phyloP scores from a whole-genome alignment of 2,888 invertebrate genomes.

The Bellardia pandia region DNA sequence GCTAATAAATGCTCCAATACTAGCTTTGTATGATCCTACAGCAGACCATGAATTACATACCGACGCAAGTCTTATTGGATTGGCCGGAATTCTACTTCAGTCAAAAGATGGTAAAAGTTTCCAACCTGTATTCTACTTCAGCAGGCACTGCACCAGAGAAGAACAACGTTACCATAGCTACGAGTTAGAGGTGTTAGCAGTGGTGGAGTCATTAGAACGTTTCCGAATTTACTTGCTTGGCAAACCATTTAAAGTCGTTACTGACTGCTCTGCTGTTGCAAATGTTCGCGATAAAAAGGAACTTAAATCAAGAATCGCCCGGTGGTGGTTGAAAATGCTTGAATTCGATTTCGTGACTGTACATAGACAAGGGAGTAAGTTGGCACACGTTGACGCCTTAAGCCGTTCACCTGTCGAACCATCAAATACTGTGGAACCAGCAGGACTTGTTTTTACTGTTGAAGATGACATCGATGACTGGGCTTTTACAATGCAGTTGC shows the following conservation, averaged over 20 bases:
- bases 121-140: conserved; percentile 63
- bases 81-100: conserved; percentile 60
- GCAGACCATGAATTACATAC: conserved; percentile 56
- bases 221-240: too few relatives aligned
- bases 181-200: conserved; percentile 79
- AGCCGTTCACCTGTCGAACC: conserved; percentile 53
- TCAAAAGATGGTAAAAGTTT: conserved; percentile 39
- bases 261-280: background rate
- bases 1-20: too few relatives aligned
- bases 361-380: background rate
- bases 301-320: conserved; percentile 31
- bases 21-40: too few relatives aligned
- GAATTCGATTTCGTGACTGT: conserved; percentile 30
- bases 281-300: conserved; percentile 34
- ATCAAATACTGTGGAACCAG: conserved; percentile 45
- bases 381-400: conserved; percentile 55
- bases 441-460: conserved; percentile 44
- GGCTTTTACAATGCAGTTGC: conserved; percentile 65
- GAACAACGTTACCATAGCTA: conserved; percentile 76
- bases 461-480: conserved; percentile 45
- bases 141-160: conserved; percentile 60
- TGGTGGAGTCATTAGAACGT: conserved; percentile 75
- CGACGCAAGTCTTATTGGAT: conserved; percentile 39
- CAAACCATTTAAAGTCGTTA: too few relatives aligned
- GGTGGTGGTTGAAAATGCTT: conserved; percentile 28